Base-by-base conservation (phyloP, 2,113 vertebrate species). In the Neodon shergylaensis region DNA sequence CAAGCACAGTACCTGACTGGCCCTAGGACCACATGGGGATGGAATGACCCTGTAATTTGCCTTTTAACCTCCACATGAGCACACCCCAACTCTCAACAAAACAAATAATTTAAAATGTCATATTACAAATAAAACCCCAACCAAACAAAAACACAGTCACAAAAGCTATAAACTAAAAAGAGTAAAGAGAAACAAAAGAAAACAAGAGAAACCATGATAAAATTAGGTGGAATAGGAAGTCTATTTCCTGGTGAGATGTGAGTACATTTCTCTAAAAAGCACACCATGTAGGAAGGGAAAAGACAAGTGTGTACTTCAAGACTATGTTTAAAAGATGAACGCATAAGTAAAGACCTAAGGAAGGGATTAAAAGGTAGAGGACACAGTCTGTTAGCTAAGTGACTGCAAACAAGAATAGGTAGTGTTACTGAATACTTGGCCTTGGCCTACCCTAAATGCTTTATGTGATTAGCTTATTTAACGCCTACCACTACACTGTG, bases 381-480 rank as follows among this genome's bases (percentile, higher is more conserved):
- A 49, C 7, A 70, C 0, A 87, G 66, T 28, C 1, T n/a, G 22
- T n/a, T 70, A 47, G 28, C 26, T 66, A 76, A 54, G n/a, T 89
- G 87, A 88, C 2, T 61, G 5, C 39, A 94, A 72, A 10, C 87
- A 87, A 86, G 47, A 95, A 33, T 3, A 47, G 6, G 5, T 13
- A 47, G 24, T 76, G 10, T n/a, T 70, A 83, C 70, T 82, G 81
- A 88, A 13, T 78, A 94, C 17, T 19, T 74, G 83, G 74, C 11
- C 39, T 74, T 19, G 14, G 36, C 92, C 61, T 87, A 26, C 31
- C 81, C 66, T 92, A 85, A 96, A 90, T 72, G 36, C 17, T 95
- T 88, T 66, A 65, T 33, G 21, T 66, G 61, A 44, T 33, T 44
- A 65, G 58, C 26, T 65, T 79, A 86, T 83, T 84, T 90, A 33